Evolutionary conservation across 2,888 invertebrate genomes (phyloP).

Genomic region (Ganaspis brasiliensis): DNA sequence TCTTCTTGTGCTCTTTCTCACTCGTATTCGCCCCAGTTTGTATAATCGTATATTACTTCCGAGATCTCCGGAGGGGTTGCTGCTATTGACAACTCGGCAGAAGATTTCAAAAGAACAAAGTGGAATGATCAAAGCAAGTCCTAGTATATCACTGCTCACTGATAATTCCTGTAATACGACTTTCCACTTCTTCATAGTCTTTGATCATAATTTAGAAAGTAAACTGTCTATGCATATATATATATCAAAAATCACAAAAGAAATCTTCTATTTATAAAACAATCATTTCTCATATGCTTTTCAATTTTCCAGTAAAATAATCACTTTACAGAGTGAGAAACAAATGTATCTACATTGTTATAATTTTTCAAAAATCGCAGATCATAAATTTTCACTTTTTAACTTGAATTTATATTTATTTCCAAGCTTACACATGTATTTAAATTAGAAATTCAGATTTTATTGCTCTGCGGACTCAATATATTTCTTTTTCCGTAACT

Average conservation of each 20-base stretch:
- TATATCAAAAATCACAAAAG: background rate
- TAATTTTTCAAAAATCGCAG: background rate
- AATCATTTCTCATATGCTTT: too few relatives aligned
- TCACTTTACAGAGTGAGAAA: too few relatives aligned
- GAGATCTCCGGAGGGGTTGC: conserved; percentile 26
- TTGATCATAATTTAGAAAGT: conserved; percentile 16
- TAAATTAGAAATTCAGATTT: conserved; percentile 5
- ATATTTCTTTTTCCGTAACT: conserved; percentile 13
- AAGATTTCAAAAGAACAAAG: conserved; percentile 39
- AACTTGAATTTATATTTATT: conserved; percentile 4
- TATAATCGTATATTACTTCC: conserved; percentile 43
- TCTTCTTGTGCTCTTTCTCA: conserved; percentile 32
- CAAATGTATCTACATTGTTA: background rate
- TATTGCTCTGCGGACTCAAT: conserved; percentile 4
- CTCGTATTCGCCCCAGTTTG: conserved; percentile 35
- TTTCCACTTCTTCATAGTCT: background rate
- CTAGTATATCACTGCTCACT: conserved; percentile 13
- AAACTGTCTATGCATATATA: background rate
- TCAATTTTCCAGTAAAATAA: background rate
- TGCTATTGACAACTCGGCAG: conserved; percentile 42
- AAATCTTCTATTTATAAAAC: too few relatives aligned
- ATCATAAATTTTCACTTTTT: background rate
- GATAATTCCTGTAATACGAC: conserved; percentile 18
- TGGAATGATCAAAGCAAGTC: conserved; percentile 33
- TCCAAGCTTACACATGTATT: conserved; percentile 13